These are phyloP conservation scores for Thermophis baileyi DNA, from an alignment of 2,113 vertebrate species.

Conservation along the genomic window DNA sequence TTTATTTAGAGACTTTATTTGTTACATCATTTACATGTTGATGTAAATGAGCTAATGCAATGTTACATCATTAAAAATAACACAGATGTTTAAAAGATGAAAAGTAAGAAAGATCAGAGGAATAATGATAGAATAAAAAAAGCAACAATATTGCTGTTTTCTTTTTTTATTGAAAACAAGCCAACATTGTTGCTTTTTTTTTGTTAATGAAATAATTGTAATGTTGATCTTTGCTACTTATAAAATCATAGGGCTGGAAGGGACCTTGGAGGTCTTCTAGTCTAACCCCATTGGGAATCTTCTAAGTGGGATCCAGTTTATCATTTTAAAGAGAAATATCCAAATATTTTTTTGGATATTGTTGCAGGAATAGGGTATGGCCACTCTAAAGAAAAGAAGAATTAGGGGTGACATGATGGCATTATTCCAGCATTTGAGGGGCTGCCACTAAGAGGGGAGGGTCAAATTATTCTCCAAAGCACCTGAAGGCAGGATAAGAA, in stretches of 20 bases:
- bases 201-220: neutral
- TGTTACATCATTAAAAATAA: neutral
- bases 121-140: neutral
- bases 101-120: neutral
- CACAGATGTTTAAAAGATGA: neutral
- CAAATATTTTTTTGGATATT: neutral
- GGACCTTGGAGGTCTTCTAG: neutral
- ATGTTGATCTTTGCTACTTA: neutral
- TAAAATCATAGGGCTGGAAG: neutral
- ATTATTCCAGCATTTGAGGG: no score
- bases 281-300: neutral
- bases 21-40: neutral
- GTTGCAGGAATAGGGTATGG: no score
- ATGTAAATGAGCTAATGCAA: neutral
- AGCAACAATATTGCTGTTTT: neutral
- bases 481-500: no score
- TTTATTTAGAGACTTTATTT: neutral
- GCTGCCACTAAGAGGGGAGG: no score
- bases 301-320: neutral
- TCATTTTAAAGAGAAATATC: neutral
- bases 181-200: neutral
- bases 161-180: neutral
- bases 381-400: no score
- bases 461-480: no score
- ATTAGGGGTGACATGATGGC: no score